Percentiles rank a stretch among this genome's conserved stretches.
Conservation (phyloP, 2,113 vertebrate species). For the Dascyllus trimaculatus region DNA sequence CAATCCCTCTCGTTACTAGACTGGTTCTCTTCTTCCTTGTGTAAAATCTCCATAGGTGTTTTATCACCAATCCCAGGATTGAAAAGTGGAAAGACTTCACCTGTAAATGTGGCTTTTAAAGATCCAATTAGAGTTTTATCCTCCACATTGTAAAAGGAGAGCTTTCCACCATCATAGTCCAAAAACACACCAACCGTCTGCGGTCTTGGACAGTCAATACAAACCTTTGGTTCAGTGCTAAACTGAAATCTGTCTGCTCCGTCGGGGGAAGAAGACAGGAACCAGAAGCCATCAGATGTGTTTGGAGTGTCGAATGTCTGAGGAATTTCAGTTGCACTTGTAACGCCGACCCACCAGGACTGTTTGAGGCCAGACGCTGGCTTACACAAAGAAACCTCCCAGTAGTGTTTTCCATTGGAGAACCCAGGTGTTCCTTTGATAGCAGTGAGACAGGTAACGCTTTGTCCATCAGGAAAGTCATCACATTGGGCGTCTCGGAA, state of each 20-base stretch:
- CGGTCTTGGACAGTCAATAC: not conserved
- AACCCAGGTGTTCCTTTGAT: slow-evolving; percentile 57
- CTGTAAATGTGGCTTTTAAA: slow-evolving; percentile 22
- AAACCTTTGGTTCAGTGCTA: slow-evolving; percentile 41
- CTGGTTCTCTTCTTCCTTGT: not conserved
- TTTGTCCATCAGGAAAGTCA: fast-evolving
- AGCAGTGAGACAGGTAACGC: slow-evolving; percentile 47
- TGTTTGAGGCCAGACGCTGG: fast-evolving
- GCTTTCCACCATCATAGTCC: slow-evolving; percentile 37
- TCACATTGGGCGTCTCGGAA: fast-evolving
- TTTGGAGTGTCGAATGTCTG: fast-evolving
- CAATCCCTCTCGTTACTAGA: not conserved
- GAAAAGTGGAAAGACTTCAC: slow-evolving; percentile 73
- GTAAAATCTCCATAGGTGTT: not conserved
- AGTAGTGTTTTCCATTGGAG: slow-evolving; percentile 69
- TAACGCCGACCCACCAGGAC: slow-evolving; percentile 79
- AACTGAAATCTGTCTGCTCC: slow-evolving; percentile 4
- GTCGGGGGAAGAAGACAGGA: slow-evolving; percentile 60
- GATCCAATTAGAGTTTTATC: slow-evolving; percentile 34
- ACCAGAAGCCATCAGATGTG: slow-evolving; percentile 66
- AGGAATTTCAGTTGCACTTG: not conserved
- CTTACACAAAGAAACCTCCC: slow-evolving; percentile 58
- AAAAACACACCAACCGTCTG: slow-evolving; percentile 68
- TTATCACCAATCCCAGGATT: slow-evolving; percentile 62
- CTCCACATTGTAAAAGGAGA: slow-evolving; percentile 72